Evolutionary conservation across 2,888 invertebrate genomes (phyloP).

Genomic region (Lasioglossum lativentre): DNA sequence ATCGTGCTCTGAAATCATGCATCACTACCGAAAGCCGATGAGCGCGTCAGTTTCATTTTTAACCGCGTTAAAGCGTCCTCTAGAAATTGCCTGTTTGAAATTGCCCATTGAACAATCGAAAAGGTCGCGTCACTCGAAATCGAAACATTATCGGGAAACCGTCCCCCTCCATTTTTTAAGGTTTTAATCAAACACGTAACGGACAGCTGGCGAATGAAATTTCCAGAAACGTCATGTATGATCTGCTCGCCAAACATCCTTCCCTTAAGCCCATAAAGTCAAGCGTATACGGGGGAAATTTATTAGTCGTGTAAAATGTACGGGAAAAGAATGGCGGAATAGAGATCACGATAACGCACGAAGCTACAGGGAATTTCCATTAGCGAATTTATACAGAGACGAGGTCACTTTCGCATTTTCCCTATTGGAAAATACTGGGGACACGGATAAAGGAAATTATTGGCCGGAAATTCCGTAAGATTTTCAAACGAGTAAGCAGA

Average conservation of each 20-base stretch:
- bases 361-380: constrained; percentile 31
- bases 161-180: not conserved
- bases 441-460: constrained; percentile 11
- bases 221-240: not conserved
- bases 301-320: constrained; percentile 12
- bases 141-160: not conserved
- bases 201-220: not conserved
- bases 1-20: not conserved
- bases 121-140: constrained; percentile 2
- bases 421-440: constrained; percentile 1
- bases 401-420: constrained; percentile 5
- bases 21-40: not conserved
- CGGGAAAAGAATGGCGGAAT: constrained; percentile 3
- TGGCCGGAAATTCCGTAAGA: not conserved
- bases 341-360: constrained; percentile 31
- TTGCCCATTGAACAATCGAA: not conserved
- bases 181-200: not conserved
- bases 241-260: not conserved
- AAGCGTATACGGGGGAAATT: constrained; percentile 1
- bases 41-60: not conserved
- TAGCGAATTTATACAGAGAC: constrained; percentile 14
- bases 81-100: not conserved
- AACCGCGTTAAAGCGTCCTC: not conserved
- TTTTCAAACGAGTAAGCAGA: not conserved
- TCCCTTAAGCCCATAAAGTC: not conserved